Evolutionary conservation across 2,113 vertebrate genomes (phyloP).

Genomic region (Aldabrachelys gigantea): DNA sequence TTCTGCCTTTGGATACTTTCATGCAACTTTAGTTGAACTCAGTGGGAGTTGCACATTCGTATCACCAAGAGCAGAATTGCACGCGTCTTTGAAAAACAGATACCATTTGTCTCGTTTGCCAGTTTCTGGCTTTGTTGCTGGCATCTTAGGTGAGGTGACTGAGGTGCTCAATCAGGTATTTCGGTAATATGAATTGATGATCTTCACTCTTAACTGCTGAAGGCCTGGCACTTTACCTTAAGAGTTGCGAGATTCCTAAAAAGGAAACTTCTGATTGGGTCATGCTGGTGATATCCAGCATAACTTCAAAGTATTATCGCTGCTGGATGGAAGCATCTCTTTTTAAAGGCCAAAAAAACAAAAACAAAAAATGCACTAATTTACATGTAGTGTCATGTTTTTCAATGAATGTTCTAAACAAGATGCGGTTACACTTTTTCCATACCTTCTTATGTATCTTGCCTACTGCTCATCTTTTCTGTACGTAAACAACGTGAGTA

Average conservation of each 20-base stretch:
- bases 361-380: not conserved
- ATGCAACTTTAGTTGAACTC: not conserved
- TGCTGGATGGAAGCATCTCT: not conserved
- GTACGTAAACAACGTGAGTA: not conserved
- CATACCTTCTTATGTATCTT: not conserved
- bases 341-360: not conserved
- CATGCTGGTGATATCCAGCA: not conserved
- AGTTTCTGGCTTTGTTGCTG: constrained; percentile 15
- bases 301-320: not conserved
- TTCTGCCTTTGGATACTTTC: not conserved
- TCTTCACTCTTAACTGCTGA: not conserved
- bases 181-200: not conserved
- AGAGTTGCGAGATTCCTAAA: not conserved
- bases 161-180: not conserved
- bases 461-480: not conserved
- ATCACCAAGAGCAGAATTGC: not conserved
- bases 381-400: not conserved
- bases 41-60: not conserved
- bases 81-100: constrained; percentile 1
- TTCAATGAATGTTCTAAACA: not conserved
- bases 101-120: constrained; percentile 2
- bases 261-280: not conserved
- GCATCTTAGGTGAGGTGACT: not conserved
- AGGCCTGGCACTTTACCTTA: not conserved
- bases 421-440: not conserved